These are phyloP conservation scores for Bos javanicus DNA, from an alignment of 2,113 vertebrate species.

Conservation along the genomic window DNA sequence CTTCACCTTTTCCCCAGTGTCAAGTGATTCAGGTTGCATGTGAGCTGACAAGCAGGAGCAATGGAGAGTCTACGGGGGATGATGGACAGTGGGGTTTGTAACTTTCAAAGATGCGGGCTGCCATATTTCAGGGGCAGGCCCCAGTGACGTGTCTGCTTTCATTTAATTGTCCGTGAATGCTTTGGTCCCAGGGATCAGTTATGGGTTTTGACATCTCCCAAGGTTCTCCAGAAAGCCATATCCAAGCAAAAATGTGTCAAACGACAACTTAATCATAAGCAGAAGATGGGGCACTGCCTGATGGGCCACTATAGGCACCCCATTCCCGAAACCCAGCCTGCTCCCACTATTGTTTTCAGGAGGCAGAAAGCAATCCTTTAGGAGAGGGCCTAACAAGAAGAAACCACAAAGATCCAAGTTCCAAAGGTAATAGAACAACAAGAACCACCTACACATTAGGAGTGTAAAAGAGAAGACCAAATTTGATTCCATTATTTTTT, in stretches of 20 bases:
- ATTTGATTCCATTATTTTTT: not conserved
- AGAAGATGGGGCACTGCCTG: not conserved
- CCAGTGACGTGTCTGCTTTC: conserved; percentile 75
- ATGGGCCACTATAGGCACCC: not conserved
- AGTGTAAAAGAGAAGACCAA: not conserved
- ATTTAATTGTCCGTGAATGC: conserved; percentile 68
- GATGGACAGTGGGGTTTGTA: conserved; percentile 68
- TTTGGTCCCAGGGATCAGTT: conserved; percentile 74
- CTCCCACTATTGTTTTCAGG: not conserved
- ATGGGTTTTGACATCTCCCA: conserved; percentile 57
- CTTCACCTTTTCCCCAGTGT: conserved; percentile 79
- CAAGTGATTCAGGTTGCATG: conserved; percentile 80
- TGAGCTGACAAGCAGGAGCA: conserved; percentile 73
- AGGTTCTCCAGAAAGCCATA: conserved; percentile 65
- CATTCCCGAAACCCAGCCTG: not conserved
- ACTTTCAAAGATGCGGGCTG: conserved; percentile 72
- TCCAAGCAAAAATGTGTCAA: conserved; percentile 48
- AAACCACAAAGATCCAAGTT: not conserved
- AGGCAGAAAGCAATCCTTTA: not conserved
- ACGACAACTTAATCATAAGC: conserved; percentile 54
- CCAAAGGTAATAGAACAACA: not conserved
- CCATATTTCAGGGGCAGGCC: conserved; percentile 74
- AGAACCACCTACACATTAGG: not conserved
- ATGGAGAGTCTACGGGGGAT: conserved; percentile 68
- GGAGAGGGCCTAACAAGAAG: not conserved